Conservation (phyloP, 2,797 vertebrate species). For the Todus mexicanus region DNA sequence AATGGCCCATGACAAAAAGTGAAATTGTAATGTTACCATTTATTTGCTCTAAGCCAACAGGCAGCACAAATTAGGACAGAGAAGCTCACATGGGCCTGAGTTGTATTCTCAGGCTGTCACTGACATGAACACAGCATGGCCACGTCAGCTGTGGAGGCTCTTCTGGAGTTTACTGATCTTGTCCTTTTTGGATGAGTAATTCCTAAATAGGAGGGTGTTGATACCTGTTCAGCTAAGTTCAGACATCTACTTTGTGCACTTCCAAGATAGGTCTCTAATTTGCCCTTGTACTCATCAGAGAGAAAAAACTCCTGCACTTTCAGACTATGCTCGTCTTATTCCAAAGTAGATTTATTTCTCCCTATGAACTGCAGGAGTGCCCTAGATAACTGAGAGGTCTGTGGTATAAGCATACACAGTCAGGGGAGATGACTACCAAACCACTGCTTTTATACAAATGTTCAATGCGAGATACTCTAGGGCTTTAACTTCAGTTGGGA, state of each 20-base stretch:
- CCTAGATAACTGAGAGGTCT: neutral
- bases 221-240: neutral
- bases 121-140: neutral
- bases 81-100: neutral
- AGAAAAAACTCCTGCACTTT: neutral
- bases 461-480: neutral
- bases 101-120: neutral
- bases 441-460: neutral
- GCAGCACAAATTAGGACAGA: neutral
- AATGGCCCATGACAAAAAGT: neutral
- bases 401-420: neutral
- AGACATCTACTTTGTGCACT: neutral
- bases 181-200: neutral
- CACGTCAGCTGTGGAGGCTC: neutral
- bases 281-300: neutral
- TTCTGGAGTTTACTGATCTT: neutral
- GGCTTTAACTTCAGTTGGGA: neutral
- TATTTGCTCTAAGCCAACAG: neutral
- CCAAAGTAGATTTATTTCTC: neutral
- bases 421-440: neutral
- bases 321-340: neutral
- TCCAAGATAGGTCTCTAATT: neutral
- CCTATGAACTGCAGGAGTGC: neutral
- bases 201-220: neutral
- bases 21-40: neutral